These are phyloP conservation scores for Heteromormyrus szaboi DNA, from an alignment of 2,797 vertebrate genomes.

Conservation along the genomic window DNA sequence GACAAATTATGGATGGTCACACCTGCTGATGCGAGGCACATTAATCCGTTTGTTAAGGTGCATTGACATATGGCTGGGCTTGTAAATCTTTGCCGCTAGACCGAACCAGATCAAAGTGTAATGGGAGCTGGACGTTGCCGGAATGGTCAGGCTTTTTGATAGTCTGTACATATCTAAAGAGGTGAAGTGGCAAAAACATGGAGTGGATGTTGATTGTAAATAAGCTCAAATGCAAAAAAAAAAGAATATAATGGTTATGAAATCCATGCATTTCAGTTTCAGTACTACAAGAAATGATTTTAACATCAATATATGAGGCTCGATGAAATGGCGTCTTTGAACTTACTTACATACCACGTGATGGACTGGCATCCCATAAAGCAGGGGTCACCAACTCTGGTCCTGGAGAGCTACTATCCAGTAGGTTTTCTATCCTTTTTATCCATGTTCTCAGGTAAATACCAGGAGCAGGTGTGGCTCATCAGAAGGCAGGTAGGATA, in stretches of 20 bases:
- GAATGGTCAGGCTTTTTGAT: not conserved
- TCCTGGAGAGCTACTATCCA: no score
- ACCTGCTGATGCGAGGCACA: not conserved
- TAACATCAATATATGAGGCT: not conserved
- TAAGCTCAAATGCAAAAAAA: not conserved
- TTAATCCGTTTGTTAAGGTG: slow-evolving; percentile 8
- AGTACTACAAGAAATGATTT: not conserved
- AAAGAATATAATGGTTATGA: not conserved
- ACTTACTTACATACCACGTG: not conserved
- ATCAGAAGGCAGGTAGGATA: no score
- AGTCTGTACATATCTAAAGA: not conserved
- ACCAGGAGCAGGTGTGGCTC: no score
- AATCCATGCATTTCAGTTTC: not conserved
- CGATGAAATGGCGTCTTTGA: not conserved
- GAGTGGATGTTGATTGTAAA: not conserved
- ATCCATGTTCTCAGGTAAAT: no score
- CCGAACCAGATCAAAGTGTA: not conserved
- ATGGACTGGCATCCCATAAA: not conserved
- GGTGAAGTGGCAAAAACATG: not conserved
- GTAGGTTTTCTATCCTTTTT: no score
- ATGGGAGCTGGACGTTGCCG: not conserved
- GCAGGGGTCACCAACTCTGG: no score
- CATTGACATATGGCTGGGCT: not conserved
- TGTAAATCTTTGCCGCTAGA: not conserved
- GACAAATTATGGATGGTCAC: not conserved